Percentiles rank a stretch among this genome's conserved stretches.
Evolutionary conservation across 1,140 invertebrate species (phyloP).

Genomic region (Apis laboriosa): DNA sequence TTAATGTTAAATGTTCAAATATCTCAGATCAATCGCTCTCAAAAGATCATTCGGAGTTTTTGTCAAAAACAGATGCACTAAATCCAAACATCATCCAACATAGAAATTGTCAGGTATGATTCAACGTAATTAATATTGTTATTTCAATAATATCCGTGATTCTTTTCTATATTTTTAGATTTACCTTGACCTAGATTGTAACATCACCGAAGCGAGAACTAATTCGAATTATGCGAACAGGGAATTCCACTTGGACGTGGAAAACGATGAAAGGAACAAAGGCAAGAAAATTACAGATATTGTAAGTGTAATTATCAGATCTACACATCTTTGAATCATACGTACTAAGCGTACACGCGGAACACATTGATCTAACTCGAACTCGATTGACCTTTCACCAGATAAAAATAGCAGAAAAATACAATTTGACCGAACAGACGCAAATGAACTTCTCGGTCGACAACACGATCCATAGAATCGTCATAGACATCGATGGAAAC

Average conservation of each 20-base stretch:
- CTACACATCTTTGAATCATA: not conserved
- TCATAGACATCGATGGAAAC: conserved; percentile 66
- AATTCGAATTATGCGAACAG: not conserved
- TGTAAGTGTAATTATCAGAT: not conserved
- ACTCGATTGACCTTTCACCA: not conserved
- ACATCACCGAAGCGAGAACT: conserved; percentile 37
- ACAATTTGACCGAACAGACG: conserved; percentile 43
- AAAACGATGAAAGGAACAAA: not conserved
- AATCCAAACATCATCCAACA: not conserved
- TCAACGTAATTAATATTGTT: not conserved
- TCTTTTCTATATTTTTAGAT: conserved; percentile 57
- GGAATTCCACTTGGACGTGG: too few relatives aligned
- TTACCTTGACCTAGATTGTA: conserved; percentile 64
- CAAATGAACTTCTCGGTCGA: conserved; percentile 65
- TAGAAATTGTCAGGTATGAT: conserved; percentile 40
- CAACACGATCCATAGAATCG: conserved; percentile 44
- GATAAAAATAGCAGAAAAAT: conserved; percentile 9
- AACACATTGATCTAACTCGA: not conserved
- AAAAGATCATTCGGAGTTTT: not conserved
- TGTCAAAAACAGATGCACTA: not conserved
- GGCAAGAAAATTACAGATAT: not conserved
- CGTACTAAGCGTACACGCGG: not conserved
- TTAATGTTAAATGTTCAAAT: not conserved
- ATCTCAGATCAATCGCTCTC: conserved; percentile 16
- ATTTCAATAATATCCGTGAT: not conserved